Evolutionary conservation across 2,888 invertebrate species (phyloP).

Genomic region (Nomada lathburiana): DNA sequence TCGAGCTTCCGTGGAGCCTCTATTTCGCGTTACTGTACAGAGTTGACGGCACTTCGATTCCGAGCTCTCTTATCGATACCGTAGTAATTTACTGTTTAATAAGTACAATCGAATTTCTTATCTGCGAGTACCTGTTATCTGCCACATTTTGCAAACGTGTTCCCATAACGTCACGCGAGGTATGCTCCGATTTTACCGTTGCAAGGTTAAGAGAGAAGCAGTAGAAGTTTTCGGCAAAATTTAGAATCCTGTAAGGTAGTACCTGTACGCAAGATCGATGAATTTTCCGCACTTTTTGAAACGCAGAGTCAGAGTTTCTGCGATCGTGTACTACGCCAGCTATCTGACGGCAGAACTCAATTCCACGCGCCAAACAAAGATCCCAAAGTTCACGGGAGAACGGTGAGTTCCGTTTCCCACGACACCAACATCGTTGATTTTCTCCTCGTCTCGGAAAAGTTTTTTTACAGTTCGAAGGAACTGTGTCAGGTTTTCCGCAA

Average conservation of each 20-base stretch:
- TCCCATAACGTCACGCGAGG: neutral
- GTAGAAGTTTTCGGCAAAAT: neutral
- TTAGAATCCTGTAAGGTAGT: no score
- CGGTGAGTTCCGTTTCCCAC: slow-evolving; percentile 11
- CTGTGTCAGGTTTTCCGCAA: slow-evolving; percentile 30
- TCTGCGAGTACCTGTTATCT: neutral
- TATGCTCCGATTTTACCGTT: neutral
- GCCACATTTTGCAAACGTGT: no score
- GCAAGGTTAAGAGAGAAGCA: neutral
- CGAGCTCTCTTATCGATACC: neutral
- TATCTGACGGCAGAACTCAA: slow-evolving; percentile 25
- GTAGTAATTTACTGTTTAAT: no score
- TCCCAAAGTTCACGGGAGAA: slow-evolving; percentile 6
- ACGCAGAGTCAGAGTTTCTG: slow-evolving; percentile 15
- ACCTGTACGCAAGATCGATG: neutral
- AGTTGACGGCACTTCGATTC: slow-evolving; percentile 5
- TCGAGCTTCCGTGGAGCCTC: neutral
- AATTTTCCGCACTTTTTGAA: neutral
- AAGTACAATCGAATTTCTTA: neutral
- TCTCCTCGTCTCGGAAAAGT: neutral
- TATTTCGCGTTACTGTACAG: neutral
- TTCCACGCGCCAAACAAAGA: slow-evolving; percentile 22
- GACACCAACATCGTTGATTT: slow-evolving; percentile 21
- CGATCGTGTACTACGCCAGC: neutral
- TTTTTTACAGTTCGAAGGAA: slow-evolving; percentile 28